Percentiles rank a stretch among this genome's conserved stretches.
Evolutionary conservation across 2,113 vertebrate species (phyloP).

Genomic region (Lampris incognitus): DNA sequence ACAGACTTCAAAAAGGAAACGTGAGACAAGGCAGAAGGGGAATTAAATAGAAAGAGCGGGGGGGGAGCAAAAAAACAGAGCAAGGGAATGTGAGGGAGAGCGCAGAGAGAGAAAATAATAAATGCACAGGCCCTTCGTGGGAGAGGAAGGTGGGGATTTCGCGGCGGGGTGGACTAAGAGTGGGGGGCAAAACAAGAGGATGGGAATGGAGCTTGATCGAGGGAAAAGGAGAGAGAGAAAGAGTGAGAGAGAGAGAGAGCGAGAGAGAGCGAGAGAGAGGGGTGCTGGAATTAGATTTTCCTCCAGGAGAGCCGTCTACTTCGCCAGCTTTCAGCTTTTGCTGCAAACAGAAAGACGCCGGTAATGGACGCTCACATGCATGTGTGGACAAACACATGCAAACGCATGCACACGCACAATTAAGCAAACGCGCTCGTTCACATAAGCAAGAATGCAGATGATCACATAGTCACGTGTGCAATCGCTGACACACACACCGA

Average conservation of each 20-base stretch:
- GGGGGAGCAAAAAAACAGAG: neutral
- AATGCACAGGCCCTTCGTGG: neutral
- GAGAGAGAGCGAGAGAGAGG: neutral
- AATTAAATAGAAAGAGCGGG: neutral
- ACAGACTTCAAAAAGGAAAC: neutral
- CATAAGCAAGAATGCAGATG: neutral
- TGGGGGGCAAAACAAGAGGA: neutral
- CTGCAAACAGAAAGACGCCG: neutral
- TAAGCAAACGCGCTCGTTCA: neutral
- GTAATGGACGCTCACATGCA: neutral
- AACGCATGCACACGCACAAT: neutral
- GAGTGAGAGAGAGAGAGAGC: conserved; percentile 1
- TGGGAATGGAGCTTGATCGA: neutral
- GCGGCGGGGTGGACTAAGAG: neutral
- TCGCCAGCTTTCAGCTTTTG: neutral
- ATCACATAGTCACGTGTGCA: neutral
- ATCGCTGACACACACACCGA: neutral
- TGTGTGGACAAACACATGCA: neutral
- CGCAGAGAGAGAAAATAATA: neutral
- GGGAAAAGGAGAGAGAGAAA: neutral
- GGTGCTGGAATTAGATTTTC: too few species aligned
- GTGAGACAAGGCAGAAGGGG: neutral
- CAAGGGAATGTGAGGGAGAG: neutral
- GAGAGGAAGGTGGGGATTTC: neutral
- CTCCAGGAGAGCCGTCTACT: too few species aligned